A percentile compares a stretch with the other conserved stretches of the same genome.
Evolutionary conservation across 2,888 invertebrate genomes (phyloP).

Genomic region (Dinocampus coccinellae): DNA sequence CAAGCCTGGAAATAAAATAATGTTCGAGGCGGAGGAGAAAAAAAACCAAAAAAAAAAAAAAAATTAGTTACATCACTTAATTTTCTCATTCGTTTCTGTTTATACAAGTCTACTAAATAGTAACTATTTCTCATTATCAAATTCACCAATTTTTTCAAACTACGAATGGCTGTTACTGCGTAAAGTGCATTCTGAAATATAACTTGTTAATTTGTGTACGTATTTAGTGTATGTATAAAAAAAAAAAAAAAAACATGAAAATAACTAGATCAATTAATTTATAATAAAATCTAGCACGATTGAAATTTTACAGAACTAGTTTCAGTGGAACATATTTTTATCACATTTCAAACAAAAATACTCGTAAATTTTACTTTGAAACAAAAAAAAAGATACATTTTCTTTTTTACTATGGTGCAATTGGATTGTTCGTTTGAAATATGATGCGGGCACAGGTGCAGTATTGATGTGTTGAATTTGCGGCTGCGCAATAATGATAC

Average conservation of each 20-base stretch:
- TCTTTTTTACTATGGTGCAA: too few species aligned
- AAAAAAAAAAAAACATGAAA: neutral
- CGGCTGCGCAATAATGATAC: constrained; percentile 53
- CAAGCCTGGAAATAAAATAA: constrained; percentile 95
- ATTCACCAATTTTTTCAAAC: constrained; percentile 38
- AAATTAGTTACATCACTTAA: constrained; percentile 16
- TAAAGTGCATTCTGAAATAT: constrained; percentile 40
- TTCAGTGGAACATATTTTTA: neutral
- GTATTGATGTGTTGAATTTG: constrained; percentile 52
- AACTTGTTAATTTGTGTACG: constrained; percentile 32
- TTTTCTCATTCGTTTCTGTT: constrained; percentile 54
- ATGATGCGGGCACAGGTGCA: constrained; percentile 26
- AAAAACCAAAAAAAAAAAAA: constrained; percentile 13
- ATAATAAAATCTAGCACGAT: neutral
- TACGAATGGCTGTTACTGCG: constrained; percentile 39
- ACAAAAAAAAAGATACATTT: too few species aligned
- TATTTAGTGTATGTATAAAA: neutral
- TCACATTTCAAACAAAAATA: neutral
- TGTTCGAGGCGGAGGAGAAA: neutral
- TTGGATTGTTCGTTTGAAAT: too few species aligned
- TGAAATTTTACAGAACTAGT: neutral
- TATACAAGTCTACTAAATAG: constrained; percentile 51
- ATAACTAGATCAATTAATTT: constrained; percentile 26
- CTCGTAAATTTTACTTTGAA: neutral
- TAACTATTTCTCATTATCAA: constrained; percentile 5